Percentiles rank a stretch among this genome's conserved stretches.
Evolutionary conservation across 2,888 invertebrate genomes (phyloP).

Genomic region (Panzeria rudis): DNA sequence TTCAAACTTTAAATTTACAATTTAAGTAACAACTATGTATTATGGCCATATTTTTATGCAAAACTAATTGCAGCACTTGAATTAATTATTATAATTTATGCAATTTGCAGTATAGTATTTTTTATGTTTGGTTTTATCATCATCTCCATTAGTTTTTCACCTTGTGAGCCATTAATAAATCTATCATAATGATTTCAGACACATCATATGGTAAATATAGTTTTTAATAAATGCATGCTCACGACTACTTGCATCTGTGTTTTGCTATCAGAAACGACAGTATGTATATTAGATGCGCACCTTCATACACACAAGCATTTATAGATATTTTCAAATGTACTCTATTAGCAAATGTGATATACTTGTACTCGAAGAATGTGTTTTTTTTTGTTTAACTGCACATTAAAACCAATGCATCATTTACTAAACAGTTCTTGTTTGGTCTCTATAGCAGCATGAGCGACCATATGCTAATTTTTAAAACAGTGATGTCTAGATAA

Average conservation of each 20-base stretch:
- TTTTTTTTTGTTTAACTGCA: constrained; percentile 36
- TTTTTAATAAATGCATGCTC: constrained; percentile 30
- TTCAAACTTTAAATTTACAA: neutral
- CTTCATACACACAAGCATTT: neutral
- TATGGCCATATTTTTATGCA: neutral
- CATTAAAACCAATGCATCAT: constrained; percentile 48
- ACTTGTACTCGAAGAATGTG: neutral
- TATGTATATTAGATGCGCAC: neutral
- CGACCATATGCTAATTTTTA: neutral
- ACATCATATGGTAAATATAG: constrained; percentile 38
- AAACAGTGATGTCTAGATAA: neutral
- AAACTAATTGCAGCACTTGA: constrained; percentile 4
- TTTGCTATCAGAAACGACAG: neutral
- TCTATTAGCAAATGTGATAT: neutral
- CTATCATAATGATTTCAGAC: constrained; percentile 44
- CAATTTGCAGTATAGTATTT: neutral
- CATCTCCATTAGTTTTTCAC: constrained; percentile 2
- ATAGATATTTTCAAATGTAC: neutral
- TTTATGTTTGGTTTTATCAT: neutral
- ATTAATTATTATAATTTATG: constrained; percentile 45
- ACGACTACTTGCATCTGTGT: neutral
- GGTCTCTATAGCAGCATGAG: neutral
- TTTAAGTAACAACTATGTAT: neutral
- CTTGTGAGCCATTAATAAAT: constrained; percentile 40
- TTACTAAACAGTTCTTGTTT: constrained; percentile 28